Evolutionary conservation across 2,888 invertebrate species (phyloP).

Genomic region (Mylabris sibirica): DNA sequence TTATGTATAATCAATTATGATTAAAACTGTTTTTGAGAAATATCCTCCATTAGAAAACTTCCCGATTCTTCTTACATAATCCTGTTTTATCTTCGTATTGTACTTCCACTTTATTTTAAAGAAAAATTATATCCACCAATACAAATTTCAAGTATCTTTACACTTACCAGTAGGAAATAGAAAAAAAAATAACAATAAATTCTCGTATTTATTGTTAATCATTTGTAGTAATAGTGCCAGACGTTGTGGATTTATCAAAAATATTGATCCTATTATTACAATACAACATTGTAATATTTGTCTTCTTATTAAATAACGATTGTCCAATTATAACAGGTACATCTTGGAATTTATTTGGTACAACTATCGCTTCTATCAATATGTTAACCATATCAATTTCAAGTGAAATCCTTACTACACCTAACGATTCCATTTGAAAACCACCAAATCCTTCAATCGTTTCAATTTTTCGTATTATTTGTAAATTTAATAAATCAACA

Average conservation of each 20-base stretch:
- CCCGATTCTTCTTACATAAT: neutral
- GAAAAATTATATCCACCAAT: neutral
- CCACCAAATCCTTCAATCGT: conserved; percentile 20
- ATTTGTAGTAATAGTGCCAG: neutral
- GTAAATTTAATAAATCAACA: conserved; percentile 7
- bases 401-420: conserved; percentile 18
- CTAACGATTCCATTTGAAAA: conserved; percentile 10
- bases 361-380: conserved; percentile 16
- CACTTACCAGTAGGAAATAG: neutral
- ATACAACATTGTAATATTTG: neutral
- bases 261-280: conserved; percentile 8
- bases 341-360: conserved; percentile 24
- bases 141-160: conserved; percentile 1
- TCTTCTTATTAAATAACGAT: conserved; percentile 18
- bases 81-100: neutral
- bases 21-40: no score
- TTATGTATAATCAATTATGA: no score
- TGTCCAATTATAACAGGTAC: conserved; percentile 30
- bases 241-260: neutral
- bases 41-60: neutral
- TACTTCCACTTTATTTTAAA: neutral
- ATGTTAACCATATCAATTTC: conserved; percentile 23
- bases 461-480: neutral
- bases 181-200: neutral
- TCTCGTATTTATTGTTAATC: conserved; percentile 1